Evolutionary conservation across 2,888 invertebrate genomes (phyloP).

Genomic region (Drosophila neoperkinsi): DNA sequence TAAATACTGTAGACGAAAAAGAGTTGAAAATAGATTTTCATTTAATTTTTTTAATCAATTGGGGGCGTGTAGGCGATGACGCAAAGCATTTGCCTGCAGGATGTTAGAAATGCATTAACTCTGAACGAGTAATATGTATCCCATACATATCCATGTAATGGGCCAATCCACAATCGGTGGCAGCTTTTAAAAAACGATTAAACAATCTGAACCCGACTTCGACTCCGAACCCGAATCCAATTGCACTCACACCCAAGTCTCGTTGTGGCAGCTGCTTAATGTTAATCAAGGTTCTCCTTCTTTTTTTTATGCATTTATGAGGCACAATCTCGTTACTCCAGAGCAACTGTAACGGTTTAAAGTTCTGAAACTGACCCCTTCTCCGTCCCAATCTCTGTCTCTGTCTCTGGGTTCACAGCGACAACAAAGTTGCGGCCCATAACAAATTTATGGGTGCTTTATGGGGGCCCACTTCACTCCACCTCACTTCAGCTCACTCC

Average conservation of each 20-base stretch:
- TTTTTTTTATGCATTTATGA: constrained; percentile 64
- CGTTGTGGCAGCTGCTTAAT: constrained; percentile 53
- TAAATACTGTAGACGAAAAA: constrained; percentile 26
- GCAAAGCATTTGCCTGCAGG: constrained; percentile 62
- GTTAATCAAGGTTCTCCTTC: constrained; percentile 58
- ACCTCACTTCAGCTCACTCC: constrained; percentile 32
- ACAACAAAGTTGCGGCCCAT: constrained; percentile 67
- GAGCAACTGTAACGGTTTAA: constrained; percentile 60
- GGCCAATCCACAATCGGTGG: constrained; percentile 25
- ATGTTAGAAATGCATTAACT: constrained; percentile 77
- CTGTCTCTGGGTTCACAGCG: background rate
- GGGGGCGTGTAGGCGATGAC: constrained; percentile 82
- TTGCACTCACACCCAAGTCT: constrained; percentile 18
- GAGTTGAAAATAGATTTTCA: constrained; percentile 40
- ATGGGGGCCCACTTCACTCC: constrained; percentile 38
- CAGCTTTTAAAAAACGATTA: constrained; percentile 77
- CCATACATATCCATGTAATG: background rate
- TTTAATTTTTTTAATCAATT: constrained; percentile 19
- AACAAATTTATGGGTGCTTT: constrained; percentile 66
- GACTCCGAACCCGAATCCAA: constrained; percentile 1
- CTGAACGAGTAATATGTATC: background rate
- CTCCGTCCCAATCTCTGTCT: background rate
- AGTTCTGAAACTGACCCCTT: background rate
- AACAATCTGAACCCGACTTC: constrained; percentile 8
- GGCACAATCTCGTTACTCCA: constrained; percentile 62